These are phyloP conservation scores for Sminthopsis crassicaudata DNA, from an alignment of 2,113 vertebrate genomes.

Conservation along the genomic window DNA sequence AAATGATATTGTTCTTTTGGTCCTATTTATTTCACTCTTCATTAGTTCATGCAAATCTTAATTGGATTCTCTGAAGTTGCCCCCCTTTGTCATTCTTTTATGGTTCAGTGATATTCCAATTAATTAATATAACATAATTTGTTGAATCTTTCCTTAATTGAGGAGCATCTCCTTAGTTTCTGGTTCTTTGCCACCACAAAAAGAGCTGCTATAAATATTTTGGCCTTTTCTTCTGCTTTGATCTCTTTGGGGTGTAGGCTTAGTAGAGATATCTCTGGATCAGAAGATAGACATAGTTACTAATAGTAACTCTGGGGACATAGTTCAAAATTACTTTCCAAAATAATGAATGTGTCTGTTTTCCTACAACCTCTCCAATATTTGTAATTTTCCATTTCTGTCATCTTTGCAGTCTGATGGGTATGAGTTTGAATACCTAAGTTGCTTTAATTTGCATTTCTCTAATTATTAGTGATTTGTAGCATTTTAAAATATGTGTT, in stretches of 20 bases:
- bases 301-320: background rate
- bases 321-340: background rate
- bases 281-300: background rate
- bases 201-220: background rate
- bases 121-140: background rate
- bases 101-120: background rate
- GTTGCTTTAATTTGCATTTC: background rate
- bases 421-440: background rate
- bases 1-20: background rate
- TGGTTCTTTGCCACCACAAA: background rate
- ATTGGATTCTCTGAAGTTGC: background rate
- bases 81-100: background rate
- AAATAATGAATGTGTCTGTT: background rate
- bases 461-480: background rate
- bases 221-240: background rate
- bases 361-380: background rate
- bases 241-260: background rate
- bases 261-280: background rate
- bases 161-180: background rate
- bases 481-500: background rate
- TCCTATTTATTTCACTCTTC: background rate
- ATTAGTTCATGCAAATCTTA: background rate
- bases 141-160: background rate
- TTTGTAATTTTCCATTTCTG: background rate
- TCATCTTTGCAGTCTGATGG: background rate